These are phyloP conservation scores for Periparus ater DNA, from an alignment of 2,797 vertebrate species.

Conservation along the genomic window DNA sequence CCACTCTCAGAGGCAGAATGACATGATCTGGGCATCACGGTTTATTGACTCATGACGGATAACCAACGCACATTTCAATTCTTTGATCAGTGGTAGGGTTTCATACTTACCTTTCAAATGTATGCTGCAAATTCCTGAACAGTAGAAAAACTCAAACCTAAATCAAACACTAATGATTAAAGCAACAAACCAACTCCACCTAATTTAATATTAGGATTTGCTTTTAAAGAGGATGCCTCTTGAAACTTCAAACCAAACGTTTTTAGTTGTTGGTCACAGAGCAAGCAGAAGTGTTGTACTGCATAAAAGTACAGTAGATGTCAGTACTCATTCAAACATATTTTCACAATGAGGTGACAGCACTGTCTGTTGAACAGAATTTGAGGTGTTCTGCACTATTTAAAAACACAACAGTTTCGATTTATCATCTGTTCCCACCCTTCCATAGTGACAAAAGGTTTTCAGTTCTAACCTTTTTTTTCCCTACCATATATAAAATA, in stretches of 20 bases:
- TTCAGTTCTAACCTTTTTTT: not conserved
- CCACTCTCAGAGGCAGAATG: not conserved
- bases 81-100: conserved; percentile 22
- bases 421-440: not conserved
- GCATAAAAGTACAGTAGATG: not conserved
- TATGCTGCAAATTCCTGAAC: not conserved
- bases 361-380: not conserved
- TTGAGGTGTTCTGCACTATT: not conserved
- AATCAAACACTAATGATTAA: not conserved
- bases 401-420: not conserved
- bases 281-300: not conserved
- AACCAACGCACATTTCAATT: not conserved
- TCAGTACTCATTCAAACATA: not conserved
- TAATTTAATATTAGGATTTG: not conserved
- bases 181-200: not conserved
- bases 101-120: not conserved
- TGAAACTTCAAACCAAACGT: not conserved
- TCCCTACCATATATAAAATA: not conserved
- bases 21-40: not conserved
- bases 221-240: not conserved
- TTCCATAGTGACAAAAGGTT: not conserved
- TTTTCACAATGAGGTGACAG: not conserved
- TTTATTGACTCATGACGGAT: not conserved
- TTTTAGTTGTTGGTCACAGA: not conserved
- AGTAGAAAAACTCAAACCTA: not conserved